Percentiles rank a stretch among this genome's conserved stretches.
Conservation (phyloP, 2,797 vertebrate species). For the Gymnodraco acuticeps region DNA sequence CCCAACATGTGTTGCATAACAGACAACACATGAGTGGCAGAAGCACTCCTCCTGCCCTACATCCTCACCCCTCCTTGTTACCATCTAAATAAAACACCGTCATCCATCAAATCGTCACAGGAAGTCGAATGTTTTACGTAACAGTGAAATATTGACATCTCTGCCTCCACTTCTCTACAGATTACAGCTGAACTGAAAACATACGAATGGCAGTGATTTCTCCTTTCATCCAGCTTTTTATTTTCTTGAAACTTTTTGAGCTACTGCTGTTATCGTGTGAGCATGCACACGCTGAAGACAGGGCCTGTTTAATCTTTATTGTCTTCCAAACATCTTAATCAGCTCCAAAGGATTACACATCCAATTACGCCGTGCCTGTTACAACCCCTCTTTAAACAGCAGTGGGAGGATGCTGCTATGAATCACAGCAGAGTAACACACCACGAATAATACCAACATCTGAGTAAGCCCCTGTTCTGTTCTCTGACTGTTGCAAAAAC, state of each 20-base stretch:
- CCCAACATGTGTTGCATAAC: conserved; percentile 72
- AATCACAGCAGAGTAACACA: conserved; percentile 65
- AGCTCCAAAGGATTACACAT: conserved; percentile 74
- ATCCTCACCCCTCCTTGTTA: conserved; percentile 44
- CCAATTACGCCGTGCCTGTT: conserved; percentile 68
- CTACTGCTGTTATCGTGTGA: conserved; percentile 25
- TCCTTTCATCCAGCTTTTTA: conserved; percentile 6
- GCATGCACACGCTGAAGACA: conserved; percentile 31
- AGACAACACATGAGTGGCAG: conserved; percentile 57
- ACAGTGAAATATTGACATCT: conserved; percentile 30
- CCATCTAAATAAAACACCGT: conserved; percentile 44
- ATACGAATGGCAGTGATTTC: not conserved
- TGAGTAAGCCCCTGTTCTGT: conserved; percentile 37
- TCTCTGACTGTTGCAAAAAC: conserved; percentile 18
- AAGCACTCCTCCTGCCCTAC: conserved; percentile 48
- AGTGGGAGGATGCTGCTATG: conserved; percentile 61
- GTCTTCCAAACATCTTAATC: conserved; percentile 74
- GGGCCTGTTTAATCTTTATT: conserved; percentile 57
- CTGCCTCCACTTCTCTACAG: conserved; percentile 34
- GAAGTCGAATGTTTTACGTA: conserved; percentile 21
- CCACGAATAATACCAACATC: conserved; percentile 62
- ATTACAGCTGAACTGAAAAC: conserved; percentile 10
- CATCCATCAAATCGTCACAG: conserved; percentile 45
- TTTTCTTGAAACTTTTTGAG: conserved; percentile 19
- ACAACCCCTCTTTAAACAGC: conserved; percentile 59